Percentiles rank a stretch among this genome's conserved stretches.
phyloP scores from a whole-genome alignment of 2,113 vertebrate genomes.

The Oxyruncus cristatus region DNA sequence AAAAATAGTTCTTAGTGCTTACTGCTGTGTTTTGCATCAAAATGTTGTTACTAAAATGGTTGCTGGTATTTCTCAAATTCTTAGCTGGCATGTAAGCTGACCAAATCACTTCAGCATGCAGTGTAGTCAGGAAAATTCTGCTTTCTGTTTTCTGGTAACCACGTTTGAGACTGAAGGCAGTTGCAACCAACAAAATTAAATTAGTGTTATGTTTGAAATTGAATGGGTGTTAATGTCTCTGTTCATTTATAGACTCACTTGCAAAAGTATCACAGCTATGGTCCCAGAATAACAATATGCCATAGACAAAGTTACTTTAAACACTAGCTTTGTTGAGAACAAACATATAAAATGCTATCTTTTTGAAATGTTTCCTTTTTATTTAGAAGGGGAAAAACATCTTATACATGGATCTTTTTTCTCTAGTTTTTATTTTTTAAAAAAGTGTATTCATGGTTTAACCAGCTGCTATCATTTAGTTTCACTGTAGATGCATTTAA shows the following conservation, averaged over 20 bases:
- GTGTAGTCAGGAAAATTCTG: neutral
- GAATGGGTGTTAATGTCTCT: neutral
- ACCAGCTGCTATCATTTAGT: accelerated
- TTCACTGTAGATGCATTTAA: neutral
- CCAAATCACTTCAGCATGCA: neutral
- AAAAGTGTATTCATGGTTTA: neutral
- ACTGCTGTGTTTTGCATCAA: neutral
- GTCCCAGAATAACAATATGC: neutral
- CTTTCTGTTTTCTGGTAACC: neutral
- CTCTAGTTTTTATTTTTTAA: neutral
- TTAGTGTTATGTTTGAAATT: neutral
- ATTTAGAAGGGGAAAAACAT: neutral
- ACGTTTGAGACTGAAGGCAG: neutral
- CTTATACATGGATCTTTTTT: neutral
- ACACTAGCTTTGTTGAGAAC: neutral
- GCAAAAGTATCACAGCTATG: neutral
- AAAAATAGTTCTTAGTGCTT: neutral
- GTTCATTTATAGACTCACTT: neutral
- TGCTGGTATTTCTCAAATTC: neutral
- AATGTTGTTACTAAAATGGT: neutral
- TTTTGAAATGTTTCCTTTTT: neutral
- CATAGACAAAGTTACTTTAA: neutral
- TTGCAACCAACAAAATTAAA: neutral
- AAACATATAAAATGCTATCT: neutral
- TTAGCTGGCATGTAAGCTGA: neutral